These are phyloP conservation scores for Onychorhynchus coronatus DNA, from an alignment of 2,113 vertebrate genomes.

Conservation along the genomic window DNA sequence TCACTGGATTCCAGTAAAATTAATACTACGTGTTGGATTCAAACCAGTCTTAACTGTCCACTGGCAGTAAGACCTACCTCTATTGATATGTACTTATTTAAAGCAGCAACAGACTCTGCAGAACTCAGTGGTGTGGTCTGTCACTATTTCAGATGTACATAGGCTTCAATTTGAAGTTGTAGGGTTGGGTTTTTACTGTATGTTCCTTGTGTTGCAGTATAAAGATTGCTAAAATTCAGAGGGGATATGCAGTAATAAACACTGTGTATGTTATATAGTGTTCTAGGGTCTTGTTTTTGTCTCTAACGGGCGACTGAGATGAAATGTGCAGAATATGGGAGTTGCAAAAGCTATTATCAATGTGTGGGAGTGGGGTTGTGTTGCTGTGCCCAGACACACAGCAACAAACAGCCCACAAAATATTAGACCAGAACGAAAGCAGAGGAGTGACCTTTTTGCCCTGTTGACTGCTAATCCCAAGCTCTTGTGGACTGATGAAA, in stretches of 20 bases:
- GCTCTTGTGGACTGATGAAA: background rate
- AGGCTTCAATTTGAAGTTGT: background rate
- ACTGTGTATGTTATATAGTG: too few relatives aligned
- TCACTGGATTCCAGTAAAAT: background rate
- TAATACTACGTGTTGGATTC: background rate
- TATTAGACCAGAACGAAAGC: background rate
- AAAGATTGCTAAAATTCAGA: background rate
- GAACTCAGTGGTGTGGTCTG: background rate
- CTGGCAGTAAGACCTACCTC: background rate
- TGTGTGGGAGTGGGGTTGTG: background rate
- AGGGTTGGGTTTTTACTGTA: background rate
- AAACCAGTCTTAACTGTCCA: background rate
- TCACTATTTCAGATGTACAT: background rate
- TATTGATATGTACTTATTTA: background rate
- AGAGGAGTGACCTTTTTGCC: background rate
- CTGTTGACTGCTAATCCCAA: background rate
- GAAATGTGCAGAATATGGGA: background rate
- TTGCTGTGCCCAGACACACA: background rate
- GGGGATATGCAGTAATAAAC: too few relatives aligned
- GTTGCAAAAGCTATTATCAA: background rate
- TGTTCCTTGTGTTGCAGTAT: background rate
- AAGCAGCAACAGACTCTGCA: background rate
- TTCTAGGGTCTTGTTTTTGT: background rate
- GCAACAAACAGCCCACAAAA: background rate
- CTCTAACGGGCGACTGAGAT: too few relatives aligned